Conservation (phyloP, 1,140 invertebrate species). For the Cherax destructor region DNA sequence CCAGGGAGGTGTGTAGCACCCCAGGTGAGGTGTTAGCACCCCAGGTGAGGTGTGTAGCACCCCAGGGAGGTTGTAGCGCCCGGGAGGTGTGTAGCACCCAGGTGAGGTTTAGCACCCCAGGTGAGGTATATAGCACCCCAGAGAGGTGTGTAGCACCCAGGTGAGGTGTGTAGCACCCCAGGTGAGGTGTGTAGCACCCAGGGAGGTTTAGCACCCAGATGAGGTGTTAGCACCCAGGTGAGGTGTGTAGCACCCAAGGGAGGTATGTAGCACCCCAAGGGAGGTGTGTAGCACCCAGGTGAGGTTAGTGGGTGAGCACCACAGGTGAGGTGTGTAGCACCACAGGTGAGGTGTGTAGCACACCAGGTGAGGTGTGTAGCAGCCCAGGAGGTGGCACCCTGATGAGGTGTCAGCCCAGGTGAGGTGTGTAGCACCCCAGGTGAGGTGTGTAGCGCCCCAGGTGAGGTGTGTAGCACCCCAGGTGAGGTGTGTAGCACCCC, state of each 20-base stretch:
- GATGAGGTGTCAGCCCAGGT: not conserved
- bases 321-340: not conserved
- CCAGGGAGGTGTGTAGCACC: too few species aligned
- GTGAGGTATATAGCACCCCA: too few species aligned
- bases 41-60: too few species aligned
- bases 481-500: not conserved
- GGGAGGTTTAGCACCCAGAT: not conserved
- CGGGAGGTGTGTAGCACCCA: too few species aligned
- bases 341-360: not conserved
- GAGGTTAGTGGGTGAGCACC: not conserved
- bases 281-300: not conserved
- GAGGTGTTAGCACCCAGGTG: not conserved
- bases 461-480: too few species aligned
- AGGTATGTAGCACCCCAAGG: not conserved
- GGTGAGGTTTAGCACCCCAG: too few species aligned
- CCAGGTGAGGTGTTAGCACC: too few species aligned
- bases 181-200: too few species aligned
- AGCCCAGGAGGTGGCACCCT: too few species aligned
- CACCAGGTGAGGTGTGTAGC: not conserved
- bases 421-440: not conserved
- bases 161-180: too few species aligned
- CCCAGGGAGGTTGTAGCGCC: too few species aligned
- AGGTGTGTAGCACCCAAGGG: not conserved
- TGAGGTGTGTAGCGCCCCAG: not conserved
- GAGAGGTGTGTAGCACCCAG: too few species aligned